Evolutionary conservation across 2,888 invertebrate genomes (phyloP).

Genomic region (Perdita meconis): DNA sequence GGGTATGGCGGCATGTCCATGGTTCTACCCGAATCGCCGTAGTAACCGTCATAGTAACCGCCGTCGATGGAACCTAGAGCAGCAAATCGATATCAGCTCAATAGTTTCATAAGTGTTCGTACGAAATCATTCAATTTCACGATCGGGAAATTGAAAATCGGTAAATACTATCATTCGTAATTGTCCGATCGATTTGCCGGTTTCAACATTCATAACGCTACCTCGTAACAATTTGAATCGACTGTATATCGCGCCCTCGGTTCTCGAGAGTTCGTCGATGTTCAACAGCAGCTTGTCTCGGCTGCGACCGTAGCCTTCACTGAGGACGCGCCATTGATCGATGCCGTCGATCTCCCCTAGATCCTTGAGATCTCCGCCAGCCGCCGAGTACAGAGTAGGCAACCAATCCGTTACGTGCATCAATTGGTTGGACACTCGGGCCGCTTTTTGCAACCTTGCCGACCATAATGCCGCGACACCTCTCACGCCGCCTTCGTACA

Average conservation of each 20-base stretch:
- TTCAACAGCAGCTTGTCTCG: constrained; percentile 85
- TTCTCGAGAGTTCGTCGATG: constrained; percentile 84
- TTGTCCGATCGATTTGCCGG: too few species aligned
- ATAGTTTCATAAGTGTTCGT: too few species aligned
- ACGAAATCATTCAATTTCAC: too few species aligned
- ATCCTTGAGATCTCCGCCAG: constrained; percentile 84
- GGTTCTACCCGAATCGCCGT: constrained; percentile 77
- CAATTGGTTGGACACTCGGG: constrained; percentile 86
- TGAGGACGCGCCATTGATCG: constrained; percentile 85
- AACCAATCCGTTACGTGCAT: constrained; percentile 90
- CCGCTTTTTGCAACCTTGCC: constrained; percentile 85
- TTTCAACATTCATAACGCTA: constrained; percentile 33
- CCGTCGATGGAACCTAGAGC: constrained; percentile 65
- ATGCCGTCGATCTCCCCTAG: constrained; percentile 84
- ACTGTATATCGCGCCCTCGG: constrained; percentile 80
- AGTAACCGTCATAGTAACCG: constrained; percentile 80
- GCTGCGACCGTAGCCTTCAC: constrained; percentile 78
- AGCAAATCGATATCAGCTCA: not conserved
- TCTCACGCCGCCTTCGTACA: constrained; percentile 90
- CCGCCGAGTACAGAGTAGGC: constrained; percentile 88
- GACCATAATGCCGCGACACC: constrained; percentile 89
- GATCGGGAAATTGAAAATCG: too few species aligned
- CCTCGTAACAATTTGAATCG: constrained; percentile 81
- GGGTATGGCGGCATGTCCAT: constrained; percentile 69
- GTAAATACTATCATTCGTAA: too few species aligned